Base-by-base conservation (phyloP, 2,888 invertebrate species). In the Diploptera punctata region DNA sequence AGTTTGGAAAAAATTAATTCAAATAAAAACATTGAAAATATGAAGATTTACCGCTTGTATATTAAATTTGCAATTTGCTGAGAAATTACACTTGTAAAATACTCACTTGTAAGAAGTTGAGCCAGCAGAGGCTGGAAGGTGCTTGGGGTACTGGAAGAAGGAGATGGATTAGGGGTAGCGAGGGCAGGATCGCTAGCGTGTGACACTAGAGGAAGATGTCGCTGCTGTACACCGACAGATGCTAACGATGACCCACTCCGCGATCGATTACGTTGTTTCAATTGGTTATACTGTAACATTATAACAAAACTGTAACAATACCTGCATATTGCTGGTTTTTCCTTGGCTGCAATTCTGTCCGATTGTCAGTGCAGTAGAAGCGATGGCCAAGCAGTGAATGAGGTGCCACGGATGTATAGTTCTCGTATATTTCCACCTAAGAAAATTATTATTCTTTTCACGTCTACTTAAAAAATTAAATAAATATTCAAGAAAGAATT, bases 61-160 rank as follows among this genome's bases (percentile, higher is more conserved):
- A n/a, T n/a, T n/a, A n/a, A n/a, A n/a, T n/a, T n/a, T n/a, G n/a
- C n/a, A n/a, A n/a, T n/a, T n/a, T n/a, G n/a, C n/a, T n/a, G n/a
- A n/a, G n/a, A n/a, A n/a, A n/a, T n/a, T n/a, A n/a, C n/a, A n/a
- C n/a, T n/a, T n/a, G 13, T 38, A 38, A 13, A 29, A 57, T 57
- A 86, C 88, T 84, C 81, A 91, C 91, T 90, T 81, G 86, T 88
- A 77, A 96, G 89, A 76, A 96, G 87, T 80, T 95, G 94, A 61
- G 95, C 94, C 74, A 96, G 87, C 81, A 93, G 87, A 70, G 93
- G 92, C 74, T 95, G 87, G 81, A 93, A 87, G 70, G 93, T 92
- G 84, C 92, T 94, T 79, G 88, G 86, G 78, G 87, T 87, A 44
- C 31, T 24, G 24, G 57, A 29, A 24, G 57, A 29, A 31, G 57